These are phyloP conservation scores for Drosophila baimaii DNA, from an alignment of 1,140 invertebrate genomes.

Conservation along the genomic window DNA sequence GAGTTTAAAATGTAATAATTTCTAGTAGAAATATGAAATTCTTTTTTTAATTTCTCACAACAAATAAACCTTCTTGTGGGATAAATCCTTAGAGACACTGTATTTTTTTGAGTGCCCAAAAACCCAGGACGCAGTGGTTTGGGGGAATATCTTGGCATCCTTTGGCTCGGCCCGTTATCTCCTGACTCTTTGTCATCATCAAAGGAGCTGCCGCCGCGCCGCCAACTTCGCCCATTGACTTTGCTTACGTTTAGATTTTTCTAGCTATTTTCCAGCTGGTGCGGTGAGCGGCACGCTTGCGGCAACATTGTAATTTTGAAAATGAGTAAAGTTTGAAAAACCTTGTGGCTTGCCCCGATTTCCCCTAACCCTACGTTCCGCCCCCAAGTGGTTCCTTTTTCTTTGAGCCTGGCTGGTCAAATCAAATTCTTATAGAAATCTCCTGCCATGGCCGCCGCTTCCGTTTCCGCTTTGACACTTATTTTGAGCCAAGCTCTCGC, in stretches of 20 bases:
- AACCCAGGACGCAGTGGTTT: not conserved
- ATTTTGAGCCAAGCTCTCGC: constrained; percentile 51
- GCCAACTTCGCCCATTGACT: constrained; percentile 82
- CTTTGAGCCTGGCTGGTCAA: constrained; percentile 34
- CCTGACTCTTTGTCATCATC: constrained; percentile 57
- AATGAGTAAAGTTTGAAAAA: constrained; percentile 84
- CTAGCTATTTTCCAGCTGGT: constrained; percentile 59
- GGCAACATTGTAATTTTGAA: constrained; percentile 84
- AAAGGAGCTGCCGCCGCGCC: constrained; percentile 55
- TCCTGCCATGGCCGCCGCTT: constrained; percentile 53
- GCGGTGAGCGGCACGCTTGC: constrained; percentile 74
- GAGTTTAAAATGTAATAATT: not conserved
- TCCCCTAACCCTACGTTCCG: too few relatives aligned
- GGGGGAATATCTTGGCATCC: constrained; percentile 24
- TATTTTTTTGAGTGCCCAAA: constrained; percentile 6
- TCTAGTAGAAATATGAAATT: not conserved
- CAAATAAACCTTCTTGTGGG: too few relatives aligned
- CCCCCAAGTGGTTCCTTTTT: constrained; percentile 15
- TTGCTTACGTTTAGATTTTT: constrained; percentile 83
- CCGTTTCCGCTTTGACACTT: constrained; percentile 80
- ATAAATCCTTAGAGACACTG: too few relatives aligned
- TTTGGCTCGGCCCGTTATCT: constrained; percentile 16
- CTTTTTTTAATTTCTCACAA: too few relatives aligned
- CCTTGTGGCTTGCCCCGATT: constrained; percentile 59
- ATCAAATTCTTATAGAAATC: constrained; percentile 79